Conservation (phyloP, 2,888 invertebrate species). For the Neoitamus cyanurus region DNA sequence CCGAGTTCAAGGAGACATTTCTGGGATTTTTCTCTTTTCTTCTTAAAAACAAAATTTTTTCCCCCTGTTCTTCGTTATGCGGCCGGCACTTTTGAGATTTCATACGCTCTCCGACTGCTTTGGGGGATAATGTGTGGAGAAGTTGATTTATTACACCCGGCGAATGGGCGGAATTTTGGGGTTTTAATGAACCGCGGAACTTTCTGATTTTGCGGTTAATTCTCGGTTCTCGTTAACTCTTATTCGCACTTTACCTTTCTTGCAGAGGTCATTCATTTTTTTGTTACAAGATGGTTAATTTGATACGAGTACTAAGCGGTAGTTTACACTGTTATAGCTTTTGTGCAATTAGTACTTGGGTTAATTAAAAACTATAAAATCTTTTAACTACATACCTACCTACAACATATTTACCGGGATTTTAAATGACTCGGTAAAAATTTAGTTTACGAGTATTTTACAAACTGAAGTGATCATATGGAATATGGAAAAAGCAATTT, state of each 20-base stretch:
- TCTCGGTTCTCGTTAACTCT: neutral
- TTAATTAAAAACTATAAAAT: neutral
- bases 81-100: neutral
- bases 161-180: neutral
- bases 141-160: neutral
- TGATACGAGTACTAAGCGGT: too few species aligned
- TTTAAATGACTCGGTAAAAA: too few species aligned
- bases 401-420: too few species aligned
- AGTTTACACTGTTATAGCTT: neutral
- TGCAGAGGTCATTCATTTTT: neutral
- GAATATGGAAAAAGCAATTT: too few species aligned
- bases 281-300: too few species aligned
- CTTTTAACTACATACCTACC: too few species aligned
- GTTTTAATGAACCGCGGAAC: neutral
- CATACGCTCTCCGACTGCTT: neutral
- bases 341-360: too few species aligned
- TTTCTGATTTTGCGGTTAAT: neutral
- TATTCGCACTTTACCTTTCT: neutral
- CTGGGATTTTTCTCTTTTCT: neutral
- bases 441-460: too few species aligned
- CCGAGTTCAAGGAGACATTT: constrained; percentile 8
- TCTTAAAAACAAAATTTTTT: neutral
- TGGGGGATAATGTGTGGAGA: neutral
- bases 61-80: neutral
- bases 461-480: too few species aligned